Conservation (phyloP, 2,113 vertebrate genomes). For the Glaucomys volans region DNA sequence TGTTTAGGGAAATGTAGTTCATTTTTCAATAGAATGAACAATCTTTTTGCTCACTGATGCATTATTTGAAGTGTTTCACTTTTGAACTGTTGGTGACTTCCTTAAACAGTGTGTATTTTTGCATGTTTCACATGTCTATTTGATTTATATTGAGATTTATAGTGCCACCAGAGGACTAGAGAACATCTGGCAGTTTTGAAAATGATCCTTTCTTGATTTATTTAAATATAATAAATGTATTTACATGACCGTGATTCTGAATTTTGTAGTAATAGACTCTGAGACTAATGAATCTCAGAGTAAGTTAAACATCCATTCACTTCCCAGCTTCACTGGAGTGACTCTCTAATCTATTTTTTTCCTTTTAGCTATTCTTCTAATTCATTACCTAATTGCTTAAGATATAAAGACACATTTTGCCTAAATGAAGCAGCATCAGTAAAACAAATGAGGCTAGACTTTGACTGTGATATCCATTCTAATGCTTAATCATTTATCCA, state of each 20-base stretch:
- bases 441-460: slow-evolving; percentile 76
- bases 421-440: slow-evolving; percentile 70
- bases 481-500: slow-evolving; percentile 62
- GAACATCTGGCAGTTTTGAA: slow-evolving; percentile 73
- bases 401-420: slow-evolving; percentile 73
- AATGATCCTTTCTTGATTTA: slow-evolving; percentile 72
- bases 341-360: slow-evolving; percentile 64
- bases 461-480: slow-evolving; percentile 58
- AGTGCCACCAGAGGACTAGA: slow-evolving; percentile 58
- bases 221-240: slow-evolving; percentile 74
- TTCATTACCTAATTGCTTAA: slow-evolving; percentile 75
- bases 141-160: slow-evolving; percentile 56
- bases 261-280: slow-evolving; percentile 44
- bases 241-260: slow-evolving; percentile 52
- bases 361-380: slow-evolving; percentile 70
- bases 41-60: neutral
- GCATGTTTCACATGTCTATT: slow-evolving; percentile 68
- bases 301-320: slow-evolving; percentile 66
- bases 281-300: slow-evolving; percentile 68
- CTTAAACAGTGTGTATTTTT: slow-evolving; percentile 49
- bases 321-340: slow-evolving; percentile 56
- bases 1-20: neutral
- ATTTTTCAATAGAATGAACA: slow-evolving; percentile 24
- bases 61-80: slow-evolving; percentile 30
- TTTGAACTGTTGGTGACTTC: slow-evolving; percentile 49